phyloP scores from a whole-genome alignment of 2,888 invertebrate genomes.

The Agelastica alni region DNA sequence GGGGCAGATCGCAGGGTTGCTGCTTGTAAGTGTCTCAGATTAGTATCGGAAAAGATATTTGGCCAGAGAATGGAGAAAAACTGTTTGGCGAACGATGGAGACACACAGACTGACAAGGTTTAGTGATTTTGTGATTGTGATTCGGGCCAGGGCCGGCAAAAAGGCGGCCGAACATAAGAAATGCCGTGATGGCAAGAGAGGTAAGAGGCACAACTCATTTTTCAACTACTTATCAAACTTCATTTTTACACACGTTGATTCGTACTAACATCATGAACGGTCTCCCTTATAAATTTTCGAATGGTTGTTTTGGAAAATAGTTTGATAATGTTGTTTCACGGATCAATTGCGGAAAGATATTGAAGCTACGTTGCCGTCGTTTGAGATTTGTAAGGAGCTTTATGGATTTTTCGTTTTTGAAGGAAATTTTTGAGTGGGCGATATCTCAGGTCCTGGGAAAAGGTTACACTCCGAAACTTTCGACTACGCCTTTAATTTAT shows the following conservation, averaged over 20 bases:
- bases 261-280: too few relatives aligned
- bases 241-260: too few relatives aligned
- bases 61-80: slow-evolving; percentile 54
- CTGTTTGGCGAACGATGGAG: slow-evolving; percentile 49
- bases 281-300: too few relatives aligned
- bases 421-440: slow-evolving; percentile 25
- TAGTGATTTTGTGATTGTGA: slow-evolving; percentile 48
- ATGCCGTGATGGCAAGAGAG: slow-evolving; percentile 77
- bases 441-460: slow-evolving; percentile 9
- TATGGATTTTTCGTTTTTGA: slow-evolving; percentile 21
- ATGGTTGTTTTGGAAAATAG: neutral
- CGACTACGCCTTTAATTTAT: slow-evolving; percentile 29
- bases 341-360: slow-evolving; percentile 16
- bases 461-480: slow-evolving; percentile 1
- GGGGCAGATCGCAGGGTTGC: slow-evolving; percentile 53
- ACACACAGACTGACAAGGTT: slow-evolving; percentile 42
- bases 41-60: slow-evolving; percentile 49
- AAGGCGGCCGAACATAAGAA: slow-evolving; percentile 62
- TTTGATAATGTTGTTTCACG: neutral
- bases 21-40: slow-evolving; percentile 53
- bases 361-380: slow-evolving; percentile 21
- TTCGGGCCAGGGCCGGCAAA: slow-evolving; percentile 48
- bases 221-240: slow-evolving; percentile 3
- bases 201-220: slow-evolving; percentile 53
- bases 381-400: slow-evolving; percentile 6